phyloP scores from a whole-genome alignment of 1,140 invertebrate species.

The Brachionus angularis region DNA sequence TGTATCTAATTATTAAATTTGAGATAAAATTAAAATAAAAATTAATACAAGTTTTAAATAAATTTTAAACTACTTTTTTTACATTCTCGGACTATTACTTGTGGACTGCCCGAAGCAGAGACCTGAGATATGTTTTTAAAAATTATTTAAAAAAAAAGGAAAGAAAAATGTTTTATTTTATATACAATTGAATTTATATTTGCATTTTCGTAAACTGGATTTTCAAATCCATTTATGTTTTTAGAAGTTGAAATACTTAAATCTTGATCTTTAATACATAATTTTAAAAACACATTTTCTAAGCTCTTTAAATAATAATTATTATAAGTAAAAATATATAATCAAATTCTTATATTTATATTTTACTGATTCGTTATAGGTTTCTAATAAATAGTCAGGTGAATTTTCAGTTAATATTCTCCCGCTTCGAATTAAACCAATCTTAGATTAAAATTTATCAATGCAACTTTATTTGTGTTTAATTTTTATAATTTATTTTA shows the following conservation, averaged over 20 bases:
- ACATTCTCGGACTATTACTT: too few relatives aligned
- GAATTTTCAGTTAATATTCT: conserved; percentile 83
- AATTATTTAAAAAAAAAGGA: too few relatives aligned
- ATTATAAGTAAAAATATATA: background rate
- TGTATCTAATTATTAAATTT: too few relatives aligned
- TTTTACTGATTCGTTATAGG: conserved; percentile 64
- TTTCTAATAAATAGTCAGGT: conserved; percentile 73
- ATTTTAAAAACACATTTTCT: conserved; percentile 87
- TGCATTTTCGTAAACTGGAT: background rate
- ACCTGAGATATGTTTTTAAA: too few relatives aligned
- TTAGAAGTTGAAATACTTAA: conserved; percentile 27
- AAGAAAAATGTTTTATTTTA: too few relatives aligned
- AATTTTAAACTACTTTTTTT: too few relatives aligned
- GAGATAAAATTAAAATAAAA: too few relatives aligned
- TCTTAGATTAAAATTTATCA: too few relatives aligned
- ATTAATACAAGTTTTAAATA: too few relatives aligned
- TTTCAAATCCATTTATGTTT: background rate
- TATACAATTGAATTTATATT: conserved; percentile 9
- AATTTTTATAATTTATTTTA: too few relatives aligned
- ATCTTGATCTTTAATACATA: conserved; percentile 63
- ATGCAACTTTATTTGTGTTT: background rate
- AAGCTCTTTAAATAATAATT: conserved; percentile 66
- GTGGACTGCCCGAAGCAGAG: too few relatives aligned
- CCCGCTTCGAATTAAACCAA: conserved; percentile 87
- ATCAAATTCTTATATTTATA: background rate